These are phyloP conservation scores for Theretra japonica DNA, from an alignment of 2,888 invertebrate species.

Conservation along the genomic window DNA sequence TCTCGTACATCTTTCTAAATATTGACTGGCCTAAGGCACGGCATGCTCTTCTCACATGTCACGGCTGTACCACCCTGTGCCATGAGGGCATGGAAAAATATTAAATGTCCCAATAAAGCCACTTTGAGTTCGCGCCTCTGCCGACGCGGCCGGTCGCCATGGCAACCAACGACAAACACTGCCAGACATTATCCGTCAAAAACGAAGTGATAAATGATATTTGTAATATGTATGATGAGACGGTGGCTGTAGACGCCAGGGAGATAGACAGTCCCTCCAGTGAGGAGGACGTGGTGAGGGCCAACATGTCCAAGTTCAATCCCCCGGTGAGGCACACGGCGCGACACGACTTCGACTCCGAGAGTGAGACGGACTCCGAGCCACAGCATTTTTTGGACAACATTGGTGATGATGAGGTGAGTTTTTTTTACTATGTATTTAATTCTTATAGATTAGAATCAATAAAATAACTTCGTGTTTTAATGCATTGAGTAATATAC, in stretches of 20 bases:
- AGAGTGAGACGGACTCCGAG: slow-evolving; percentile 72
- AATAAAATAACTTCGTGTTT: too few species aligned
- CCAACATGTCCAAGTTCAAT: slow-evolving; percentile 77
- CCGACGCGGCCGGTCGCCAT: slow-evolving; percentile 56
- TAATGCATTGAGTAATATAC: too few species aligned
- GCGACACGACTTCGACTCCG: slow-evolving; percentile 76
- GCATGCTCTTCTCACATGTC: not conserved
- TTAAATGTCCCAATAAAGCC: slow-evolving; percentile 17
- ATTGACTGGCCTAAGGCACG: not conserved
- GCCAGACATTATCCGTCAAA: slow-evolving; percentile 66
- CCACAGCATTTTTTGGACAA: slow-evolving; percentile 67
- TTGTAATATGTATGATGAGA: slow-evolving; percentile 84
- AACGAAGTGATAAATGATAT: slow-evolving; percentile 33
- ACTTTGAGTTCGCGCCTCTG: slow-evolving; percentile 14
- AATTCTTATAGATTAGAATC: not conserved
- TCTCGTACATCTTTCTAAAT: not conserved
- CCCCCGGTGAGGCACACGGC: slow-evolving; percentile 76
- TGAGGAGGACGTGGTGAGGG: slow-evolving; percentile 64
- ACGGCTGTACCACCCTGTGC: slow-evolving; percentile 48
- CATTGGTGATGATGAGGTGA: slow-evolving; percentile 68
- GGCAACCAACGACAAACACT: slow-evolving; percentile 79
- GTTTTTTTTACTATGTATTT: slow-evolving; percentile 32
- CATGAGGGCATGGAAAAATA: slow-evolving; percentile 38
- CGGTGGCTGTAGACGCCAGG: slow-evolving; percentile 82
- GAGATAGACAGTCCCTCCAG: slow-evolving; percentile 82